phyloP scores from a whole-genome alignment of 2,113 vertebrate genomes.

The Microcebus ravelobensis region DNA sequence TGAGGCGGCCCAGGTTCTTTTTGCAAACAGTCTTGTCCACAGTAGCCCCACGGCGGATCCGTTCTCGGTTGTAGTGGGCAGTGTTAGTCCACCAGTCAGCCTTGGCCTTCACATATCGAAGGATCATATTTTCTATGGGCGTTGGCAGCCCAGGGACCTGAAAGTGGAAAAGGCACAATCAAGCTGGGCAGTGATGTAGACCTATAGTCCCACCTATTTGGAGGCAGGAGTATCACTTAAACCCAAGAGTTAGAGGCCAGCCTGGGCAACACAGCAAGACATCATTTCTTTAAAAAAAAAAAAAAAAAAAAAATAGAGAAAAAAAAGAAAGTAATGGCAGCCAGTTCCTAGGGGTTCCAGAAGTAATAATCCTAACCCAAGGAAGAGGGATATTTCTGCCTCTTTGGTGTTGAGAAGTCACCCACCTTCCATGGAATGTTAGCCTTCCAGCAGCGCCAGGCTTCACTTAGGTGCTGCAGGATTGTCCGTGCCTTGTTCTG shows the following conservation, averaged over 20 bases:
- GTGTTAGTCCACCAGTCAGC: slow-evolving; percentile 99
- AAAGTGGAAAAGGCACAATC: neutral
- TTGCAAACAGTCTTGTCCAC: slow-evolving; percentile 99
- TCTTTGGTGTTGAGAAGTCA: neutral
- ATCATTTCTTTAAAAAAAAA: neutral
- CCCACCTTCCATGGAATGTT: slow-evolving; percentile 99
- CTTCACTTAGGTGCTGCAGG: slow-evolving; percentile 98
- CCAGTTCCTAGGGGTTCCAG: rapidly evolving
- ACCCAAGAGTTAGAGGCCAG: neutral
- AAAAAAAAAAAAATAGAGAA: neutral
- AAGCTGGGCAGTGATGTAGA: neutral
- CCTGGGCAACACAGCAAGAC: neutral
- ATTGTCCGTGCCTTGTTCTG: slow-evolving; percentile 99
- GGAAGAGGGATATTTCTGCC: neutral
- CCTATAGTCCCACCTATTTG: neutral
- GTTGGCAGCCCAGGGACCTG: slow-evolving; percentile 98
- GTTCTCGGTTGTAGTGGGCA: slow-evolving; percentile 98
- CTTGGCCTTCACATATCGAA: slow-evolving; percentile 98
- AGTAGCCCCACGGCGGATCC: slow-evolving; percentile 98
- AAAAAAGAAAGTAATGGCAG: neutral
- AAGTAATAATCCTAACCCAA: neutral
- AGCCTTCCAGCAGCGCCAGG: slow-evolving; percentile 99
- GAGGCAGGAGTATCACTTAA: neutral
- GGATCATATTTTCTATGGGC: slow-evolving; percentile 99
- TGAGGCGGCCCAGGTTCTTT: slow-evolving; percentile 97